phyloP scores from a whole-genome alignment of 2,797 vertebrate species.

The Vultur gryphus region DNA sequence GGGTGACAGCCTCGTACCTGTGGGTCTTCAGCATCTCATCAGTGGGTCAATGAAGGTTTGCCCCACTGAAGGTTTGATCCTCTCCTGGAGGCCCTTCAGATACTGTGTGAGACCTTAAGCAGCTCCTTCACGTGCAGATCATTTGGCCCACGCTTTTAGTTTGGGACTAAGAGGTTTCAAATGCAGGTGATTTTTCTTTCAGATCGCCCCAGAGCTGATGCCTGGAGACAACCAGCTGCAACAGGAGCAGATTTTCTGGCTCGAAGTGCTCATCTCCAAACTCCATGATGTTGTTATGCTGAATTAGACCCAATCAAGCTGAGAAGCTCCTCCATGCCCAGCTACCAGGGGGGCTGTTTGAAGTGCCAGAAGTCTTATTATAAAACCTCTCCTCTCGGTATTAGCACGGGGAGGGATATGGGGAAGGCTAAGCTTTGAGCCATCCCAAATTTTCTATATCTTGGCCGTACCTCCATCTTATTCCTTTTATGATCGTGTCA shows the following conservation, averaged over 20 bases:
- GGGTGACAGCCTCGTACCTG: neutral
- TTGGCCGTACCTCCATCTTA: neutral
- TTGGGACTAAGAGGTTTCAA: neutral
- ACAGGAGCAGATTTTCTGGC: neutral
- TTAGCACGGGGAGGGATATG: neutral
- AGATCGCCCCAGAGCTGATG: neutral
- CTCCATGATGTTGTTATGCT: neutral
- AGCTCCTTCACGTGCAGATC: accelerated
- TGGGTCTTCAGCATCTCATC: neutral
- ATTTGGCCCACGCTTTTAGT: neutral
- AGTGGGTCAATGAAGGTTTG: neutral
- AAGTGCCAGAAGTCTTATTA: neutral
- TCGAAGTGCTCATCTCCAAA: neutral
- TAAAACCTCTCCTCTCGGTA: neutral
- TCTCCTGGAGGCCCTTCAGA: neutral
- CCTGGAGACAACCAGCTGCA: neutral
- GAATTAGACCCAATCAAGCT: neutral
- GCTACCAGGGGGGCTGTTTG: neutral
- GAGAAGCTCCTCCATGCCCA: neutral
- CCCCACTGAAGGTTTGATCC: neutral
- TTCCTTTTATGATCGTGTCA: neutral
- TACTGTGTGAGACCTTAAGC: neutral
- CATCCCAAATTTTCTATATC: neutral
- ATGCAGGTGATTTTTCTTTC: neutral
- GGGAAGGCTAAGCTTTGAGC: neutral